These are phyloP conservation scores for Lamellibrachia columna DNA, from an alignment of 2,888 invertebrate species.

Conservation along the genomic window DNA sequence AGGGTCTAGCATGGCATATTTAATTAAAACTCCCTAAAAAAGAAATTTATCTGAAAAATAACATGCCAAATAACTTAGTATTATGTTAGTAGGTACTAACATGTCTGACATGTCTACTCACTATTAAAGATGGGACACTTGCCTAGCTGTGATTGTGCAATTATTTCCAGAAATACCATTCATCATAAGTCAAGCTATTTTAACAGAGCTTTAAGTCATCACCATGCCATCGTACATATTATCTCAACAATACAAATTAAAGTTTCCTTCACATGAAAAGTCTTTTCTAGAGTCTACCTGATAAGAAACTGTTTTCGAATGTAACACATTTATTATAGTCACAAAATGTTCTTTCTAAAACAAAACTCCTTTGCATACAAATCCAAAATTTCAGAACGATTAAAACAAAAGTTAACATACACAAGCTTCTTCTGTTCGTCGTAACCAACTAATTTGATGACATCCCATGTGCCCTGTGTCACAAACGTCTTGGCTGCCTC, in stretches of 20 bases:
- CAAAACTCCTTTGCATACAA: neutral
- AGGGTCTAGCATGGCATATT: too few relatives aligned
- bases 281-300: neutral
- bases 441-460: neutral
- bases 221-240: neutral
- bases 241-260: neutral
- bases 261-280: neutral
- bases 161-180: too few relatives aligned
- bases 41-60: too few relatives aligned
- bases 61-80: too few relatives aligned
- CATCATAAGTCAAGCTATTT: neutral
- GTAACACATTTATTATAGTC: neutral
- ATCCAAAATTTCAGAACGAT: neutral
- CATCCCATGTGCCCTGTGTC: conserved; percentile 20
- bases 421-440: neutral
- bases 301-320: neutral
- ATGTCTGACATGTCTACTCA: too few relatives aligned
- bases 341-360: neutral
- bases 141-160: too few relatives aligned
- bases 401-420: conserved; percentile 7
- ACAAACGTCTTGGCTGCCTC: neutral
- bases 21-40: too few relatives aligned
- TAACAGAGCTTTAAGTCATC: neutral
- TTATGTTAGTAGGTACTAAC: too few relatives aligned
- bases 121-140: too few relatives aligned